phyloP scores from a whole-genome alignment of 2,113 vertebrate species.

The Cyphomyrus plagiostoma region DNA sequence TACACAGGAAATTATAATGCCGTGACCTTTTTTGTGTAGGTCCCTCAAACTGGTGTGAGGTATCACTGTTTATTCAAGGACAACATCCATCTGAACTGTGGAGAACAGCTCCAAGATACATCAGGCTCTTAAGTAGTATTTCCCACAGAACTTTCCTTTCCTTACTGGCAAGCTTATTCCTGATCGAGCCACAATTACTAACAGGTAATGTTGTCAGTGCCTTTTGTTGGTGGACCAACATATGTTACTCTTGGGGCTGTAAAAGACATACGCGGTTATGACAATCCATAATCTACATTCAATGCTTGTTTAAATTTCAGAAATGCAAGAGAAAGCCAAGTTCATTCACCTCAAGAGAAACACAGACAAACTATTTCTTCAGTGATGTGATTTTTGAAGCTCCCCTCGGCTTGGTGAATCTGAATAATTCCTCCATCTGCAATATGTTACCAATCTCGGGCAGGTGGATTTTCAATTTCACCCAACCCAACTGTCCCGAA shows the following conservation, averaged over 20 bases:
- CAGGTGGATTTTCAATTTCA: constrained; percentile 52
- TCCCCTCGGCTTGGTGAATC: constrained; percentile 34
- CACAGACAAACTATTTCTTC: background rate
- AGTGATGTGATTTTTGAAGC: background rate
- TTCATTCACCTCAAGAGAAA: background rate
- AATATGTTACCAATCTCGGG: constrained; percentile 40
- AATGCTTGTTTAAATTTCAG: background rate
- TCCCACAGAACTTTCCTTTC: background rate
- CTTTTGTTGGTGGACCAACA: background rate
- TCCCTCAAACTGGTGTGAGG: background rate
- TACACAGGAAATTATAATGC: background rate
- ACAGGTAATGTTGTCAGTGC: background rate
- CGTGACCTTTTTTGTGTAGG: background rate
- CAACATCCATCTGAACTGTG: background rate
- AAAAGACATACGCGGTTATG: background rate
- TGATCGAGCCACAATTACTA: background rate
- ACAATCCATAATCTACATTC: background rate
- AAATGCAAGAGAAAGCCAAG: background rate
- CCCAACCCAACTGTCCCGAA: constrained; percentile 53
- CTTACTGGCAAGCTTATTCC: background rate
- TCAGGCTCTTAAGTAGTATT: background rate
- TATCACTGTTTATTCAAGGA: background rate
- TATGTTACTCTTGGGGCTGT: background rate
- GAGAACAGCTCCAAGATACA: background rate
- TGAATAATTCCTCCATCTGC: constrained; percentile 53